Base-by-base conservation (phyloP, 2,113 vertebrate genomes). In the Varanus salvator region DNA sequence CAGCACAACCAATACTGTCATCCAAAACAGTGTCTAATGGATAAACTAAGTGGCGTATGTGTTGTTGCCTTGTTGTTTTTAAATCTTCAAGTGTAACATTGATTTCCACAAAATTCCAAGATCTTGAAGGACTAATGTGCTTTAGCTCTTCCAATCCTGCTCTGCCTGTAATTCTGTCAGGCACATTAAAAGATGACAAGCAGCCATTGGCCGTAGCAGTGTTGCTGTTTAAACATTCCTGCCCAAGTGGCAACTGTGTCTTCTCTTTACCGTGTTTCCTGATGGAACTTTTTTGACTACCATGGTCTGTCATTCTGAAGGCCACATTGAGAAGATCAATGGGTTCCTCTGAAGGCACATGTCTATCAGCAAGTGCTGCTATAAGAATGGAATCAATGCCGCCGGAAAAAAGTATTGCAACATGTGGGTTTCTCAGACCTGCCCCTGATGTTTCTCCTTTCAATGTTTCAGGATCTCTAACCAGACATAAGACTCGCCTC, bases 291-390 rank as follows among this genome's bases (percentile, higher is more conserved):
- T 92, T 93, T 57, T 87, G 95, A 19, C 57, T 27, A 34, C 95
- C 95, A 82, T 94, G 92, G 78, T 96, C 95, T 95, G 96, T 97
- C 31, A 93, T 89, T 95, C 95, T 94, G 93, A 99, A 99, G 31
- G 99, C 98, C 23, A 99, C 98, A 17, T 99, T 99, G 34, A 99
- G 97, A 86, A 99, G 98, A 93, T 99, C 99, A 85, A 99, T 97
- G 1, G 98, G 97, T 91, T 98, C 97, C 3, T 96, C 96, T 60
- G 86, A 23, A 84, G 99, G 98, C 66, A 98, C 72, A 2, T 99
- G 97, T 12, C 87, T 97, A 92, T 99, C 98, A 81, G 98, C 98
- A 87, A 99, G 96, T 6, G 96, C 94, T 44, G 99, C 98, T 78
- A 99, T 94, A 87, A 99, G 96, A 97, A 99, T 98, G 0, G 98